These are phyloP conservation scores for Dicrostonyx torquatus DNA, from an alignment of 2,797 vertebrate genomes.

Conservation along the genomic window DNA sequence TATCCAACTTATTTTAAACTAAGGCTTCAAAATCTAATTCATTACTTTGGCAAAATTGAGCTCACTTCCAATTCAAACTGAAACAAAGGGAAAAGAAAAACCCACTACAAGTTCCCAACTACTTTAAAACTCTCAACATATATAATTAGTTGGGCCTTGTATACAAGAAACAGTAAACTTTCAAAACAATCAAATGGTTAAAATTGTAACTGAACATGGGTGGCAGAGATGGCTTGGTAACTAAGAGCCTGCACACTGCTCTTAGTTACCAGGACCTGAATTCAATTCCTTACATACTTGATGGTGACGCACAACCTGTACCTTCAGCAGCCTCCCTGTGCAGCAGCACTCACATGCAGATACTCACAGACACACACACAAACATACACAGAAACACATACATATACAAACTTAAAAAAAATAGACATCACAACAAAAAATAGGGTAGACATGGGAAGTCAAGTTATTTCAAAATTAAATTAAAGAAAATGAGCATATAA, in stretches of 20 bases:
- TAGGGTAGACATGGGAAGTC: background rate
- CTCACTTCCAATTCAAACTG: constrained; percentile 27
- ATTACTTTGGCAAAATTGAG: constrained; percentile 41
- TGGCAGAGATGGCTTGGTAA: background rate
- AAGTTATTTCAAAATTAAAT: background rate
- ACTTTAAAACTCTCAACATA: constrained; percentile 22
- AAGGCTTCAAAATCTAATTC: constrained; percentile 49
- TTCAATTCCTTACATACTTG: background rate
- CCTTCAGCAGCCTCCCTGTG: background rate
- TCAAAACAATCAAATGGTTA: constrained; percentile 38
- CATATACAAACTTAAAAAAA: background rate
- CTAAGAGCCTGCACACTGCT: background rate
- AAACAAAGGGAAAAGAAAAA: background rate
- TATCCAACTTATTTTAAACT: background rate
- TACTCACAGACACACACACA: background rate
- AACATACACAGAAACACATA: background rate
- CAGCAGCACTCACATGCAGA: background rate
- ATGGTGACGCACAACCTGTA: background rate
- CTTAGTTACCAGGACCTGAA: background rate
- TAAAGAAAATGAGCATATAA: constrained; percentile 4
- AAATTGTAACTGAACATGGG: background rate
- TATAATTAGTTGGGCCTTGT: background rate
- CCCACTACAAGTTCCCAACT: constrained; percentile 22
- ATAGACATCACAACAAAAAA: constrained; percentile 22
- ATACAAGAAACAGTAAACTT: background rate